phyloP scores from a whole-genome alignment of 2,797 vertebrate species.

The Poeciliopsis presidionis region DNA sequence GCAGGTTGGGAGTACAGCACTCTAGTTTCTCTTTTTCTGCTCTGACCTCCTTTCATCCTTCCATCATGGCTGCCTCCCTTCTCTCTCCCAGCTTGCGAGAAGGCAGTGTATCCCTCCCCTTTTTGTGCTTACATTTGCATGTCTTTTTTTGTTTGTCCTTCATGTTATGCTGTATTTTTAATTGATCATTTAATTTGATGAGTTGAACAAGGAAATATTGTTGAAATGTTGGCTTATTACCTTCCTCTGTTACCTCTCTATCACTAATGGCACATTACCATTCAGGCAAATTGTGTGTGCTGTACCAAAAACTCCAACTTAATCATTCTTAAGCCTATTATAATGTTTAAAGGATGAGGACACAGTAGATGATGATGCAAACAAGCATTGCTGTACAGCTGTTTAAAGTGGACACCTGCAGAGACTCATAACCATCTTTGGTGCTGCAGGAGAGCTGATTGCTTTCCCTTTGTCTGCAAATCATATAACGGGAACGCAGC shows the following conservation, averaged over 20 bases:
- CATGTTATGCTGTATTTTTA: slow-evolving; percentile 36
- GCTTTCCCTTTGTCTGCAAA: slow-evolving; percentile 57
- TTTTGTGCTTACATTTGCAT: slow-evolving; percentile 68
- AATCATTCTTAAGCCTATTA: slow-evolving; percentile 61
- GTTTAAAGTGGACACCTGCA: slow-evolving; percentile 68
- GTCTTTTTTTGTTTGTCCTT: slow-evolving; percentile 47
- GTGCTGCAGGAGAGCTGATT: slow-evolving; percentile 55
- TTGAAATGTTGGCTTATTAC: slow-evolving; percentile 33
- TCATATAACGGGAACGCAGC: slow-evolving; percentile 58
- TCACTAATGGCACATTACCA: slow-evolving; percentile 54
- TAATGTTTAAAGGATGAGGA: slow-evolving; percentile 46
- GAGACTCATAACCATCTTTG: slow-evolving; percentile 50
- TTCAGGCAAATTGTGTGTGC: slow-evolving; percentile 51
- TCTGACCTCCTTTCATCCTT: slow-evolving; percentile 60
- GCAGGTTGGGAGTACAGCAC: slow-evolving; percentile 78
- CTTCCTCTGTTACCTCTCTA: slow-evolving; percentile 61
- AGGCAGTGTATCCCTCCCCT: slow-evolving; percentile 73
- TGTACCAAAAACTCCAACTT: slow-evolving; percentile 30
- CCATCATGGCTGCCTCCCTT: slow-evolving; percentile 52
- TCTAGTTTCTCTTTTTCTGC: slow-evolving; percentile 67
- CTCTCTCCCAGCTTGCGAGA: slow-evolving; percentile 74
- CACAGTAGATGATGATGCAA: slow-evolving; percentile 49
- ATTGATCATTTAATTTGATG: slow-evolving; percentile 45
- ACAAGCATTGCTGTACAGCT: slow-evolving; percentile 57
- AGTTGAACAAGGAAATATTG: slow-evolving; percentile 22